A percentile compares a stretch with the other conserved stretches of the same genome.
Evolutionary conservation across 1,140 invertebrate genomes (phyloP).

Genomic region (Nymphalis io): DNA sequence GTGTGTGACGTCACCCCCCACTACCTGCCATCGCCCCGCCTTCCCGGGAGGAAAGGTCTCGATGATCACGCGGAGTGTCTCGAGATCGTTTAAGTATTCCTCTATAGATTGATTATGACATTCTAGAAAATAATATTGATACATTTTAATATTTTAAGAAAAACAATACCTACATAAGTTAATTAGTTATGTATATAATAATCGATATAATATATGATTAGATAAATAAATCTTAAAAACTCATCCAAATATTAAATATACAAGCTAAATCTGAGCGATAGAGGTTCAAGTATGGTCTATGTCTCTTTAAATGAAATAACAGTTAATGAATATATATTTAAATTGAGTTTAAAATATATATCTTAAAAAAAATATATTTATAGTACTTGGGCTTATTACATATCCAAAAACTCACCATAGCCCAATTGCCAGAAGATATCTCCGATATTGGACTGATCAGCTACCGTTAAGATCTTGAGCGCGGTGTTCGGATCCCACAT

Average conservation of each 20-base stretch:
- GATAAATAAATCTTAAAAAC: too few species aligned
- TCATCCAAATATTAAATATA: too few species aligned
- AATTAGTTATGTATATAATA: too few species aligned
- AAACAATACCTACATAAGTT: not conserved
- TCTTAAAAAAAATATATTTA: too few species aligned
- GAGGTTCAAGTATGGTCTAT: too few species aligned
- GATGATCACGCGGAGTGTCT: conserved; percentile 81
- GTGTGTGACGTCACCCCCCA: conserved; percentile 76
- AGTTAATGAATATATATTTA: too few species aligned
- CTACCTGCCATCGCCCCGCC: conserved; percentile 68
- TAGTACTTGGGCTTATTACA: not conserved
- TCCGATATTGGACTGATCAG: conserved; percentile 81
- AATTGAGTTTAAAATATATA: too few species aligned
- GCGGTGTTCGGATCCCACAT: conserved; percentile 81
- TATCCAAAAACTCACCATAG: conserved; percentile 77
- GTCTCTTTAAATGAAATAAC: too few species aligned
- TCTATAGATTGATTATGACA: conserved; percentile 76
- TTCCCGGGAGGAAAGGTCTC: conserved; percentile 79
- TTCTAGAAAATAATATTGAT: conserved; percentile 58
- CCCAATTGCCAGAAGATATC: conserved; percentile 84
- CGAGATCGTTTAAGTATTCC: conserved; percentile 80
- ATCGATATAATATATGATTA: too few species aligned
- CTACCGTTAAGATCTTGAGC: conserved; percentile 81
- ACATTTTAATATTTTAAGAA: conserved; percentile 10
- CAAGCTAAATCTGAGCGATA: too few species aligned